phyloP scores from a whole-genome alignment of 2,113 vertebrate genomes.

The Calypte anna region DNA sequence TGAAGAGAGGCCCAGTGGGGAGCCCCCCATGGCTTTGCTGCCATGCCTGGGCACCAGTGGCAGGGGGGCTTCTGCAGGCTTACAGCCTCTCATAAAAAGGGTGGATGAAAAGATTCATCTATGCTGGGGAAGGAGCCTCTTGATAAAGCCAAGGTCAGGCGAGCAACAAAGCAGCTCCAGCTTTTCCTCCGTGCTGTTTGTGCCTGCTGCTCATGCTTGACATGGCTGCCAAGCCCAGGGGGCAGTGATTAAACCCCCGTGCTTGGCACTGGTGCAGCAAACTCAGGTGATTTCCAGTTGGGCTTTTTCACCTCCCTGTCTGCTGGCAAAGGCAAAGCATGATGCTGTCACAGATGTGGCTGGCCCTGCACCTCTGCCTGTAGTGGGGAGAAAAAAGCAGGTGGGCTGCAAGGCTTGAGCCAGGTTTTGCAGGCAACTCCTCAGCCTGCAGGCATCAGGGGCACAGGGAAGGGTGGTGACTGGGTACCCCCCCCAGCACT shows the following conservation, averaged over 20 bases:
- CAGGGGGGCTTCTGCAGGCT: accelerated
- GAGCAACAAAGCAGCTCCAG: neutral
- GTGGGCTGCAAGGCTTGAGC: neutral
- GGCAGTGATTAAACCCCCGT: neutral
- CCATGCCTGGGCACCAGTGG: accelerated
- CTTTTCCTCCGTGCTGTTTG: neutral
- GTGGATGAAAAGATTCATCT: neutral
- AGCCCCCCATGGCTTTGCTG: neutral
- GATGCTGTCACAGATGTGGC: neutral
- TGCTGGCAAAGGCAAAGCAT: accelerated
- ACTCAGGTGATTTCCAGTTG: neutral
- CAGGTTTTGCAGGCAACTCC: neutral
- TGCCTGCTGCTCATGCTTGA: neutral
- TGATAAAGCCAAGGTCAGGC: neutral
- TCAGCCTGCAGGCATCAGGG: neutral
- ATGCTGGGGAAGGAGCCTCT: neutral
- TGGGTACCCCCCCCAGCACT: too few species aligned
- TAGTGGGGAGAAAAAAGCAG: accelerated
- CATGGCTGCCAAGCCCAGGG: neutral
- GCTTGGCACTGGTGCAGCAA: neutral
- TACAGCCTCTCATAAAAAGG: neutral
- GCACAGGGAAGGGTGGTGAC: accelerated
- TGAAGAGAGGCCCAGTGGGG: neutral
- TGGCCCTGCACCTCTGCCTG: accelerated
- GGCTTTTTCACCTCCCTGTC: neutral